These are phyloP conservation scores for Melieria picta DNA, from an alignment of 2,888 invertebrate species.

Conservation along the genomic window DNA sequence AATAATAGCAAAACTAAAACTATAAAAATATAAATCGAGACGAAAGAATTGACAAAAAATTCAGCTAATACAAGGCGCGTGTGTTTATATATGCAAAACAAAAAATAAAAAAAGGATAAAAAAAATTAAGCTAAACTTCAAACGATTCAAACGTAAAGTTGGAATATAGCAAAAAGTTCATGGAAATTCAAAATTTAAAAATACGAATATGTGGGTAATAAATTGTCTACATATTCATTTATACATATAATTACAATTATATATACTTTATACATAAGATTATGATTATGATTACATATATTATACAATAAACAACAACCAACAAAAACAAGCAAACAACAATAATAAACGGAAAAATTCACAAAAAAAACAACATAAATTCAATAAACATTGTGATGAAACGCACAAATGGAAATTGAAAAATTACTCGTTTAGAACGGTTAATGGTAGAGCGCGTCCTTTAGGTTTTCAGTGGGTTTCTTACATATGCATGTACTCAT, in stretches of 20 bases:
- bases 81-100: background rate
- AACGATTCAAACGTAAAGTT: background rate
- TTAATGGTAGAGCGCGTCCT: background rate
- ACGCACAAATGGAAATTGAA: constrained; percentile 18
- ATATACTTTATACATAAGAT: constrained; percentile 22
- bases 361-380: constrained; percentile 37
- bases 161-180: constrained; percentile 37
- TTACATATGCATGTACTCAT: too few species aligned
- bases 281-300: constrained; percentile 12
- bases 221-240: constrained; percentile 44
- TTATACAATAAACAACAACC: constrained; percentile 25
- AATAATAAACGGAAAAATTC: background rate
- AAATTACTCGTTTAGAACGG: constrained; percentile 17
- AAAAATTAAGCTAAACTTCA: background rate
- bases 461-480: background rate
- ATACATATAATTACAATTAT: constrained; percentile 44
- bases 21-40: background rate
- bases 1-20: constrained; percentile 1
- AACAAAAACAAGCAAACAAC: background rate
- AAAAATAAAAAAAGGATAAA: constrained; percentile 1
- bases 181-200: constrained; percentile 43
- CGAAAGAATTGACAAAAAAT: background rate
- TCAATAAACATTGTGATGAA: constrained; percentile 31
- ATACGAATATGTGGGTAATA: constrained; percentile 46
- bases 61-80: background rate